A percentile compares a stretch with the other conserved stretches of the same genome.
Evolutionary conservation across 2,888 invertebrate genomes (phyloP).

Genomic region (Tricholauxania praeusta): DNA sequence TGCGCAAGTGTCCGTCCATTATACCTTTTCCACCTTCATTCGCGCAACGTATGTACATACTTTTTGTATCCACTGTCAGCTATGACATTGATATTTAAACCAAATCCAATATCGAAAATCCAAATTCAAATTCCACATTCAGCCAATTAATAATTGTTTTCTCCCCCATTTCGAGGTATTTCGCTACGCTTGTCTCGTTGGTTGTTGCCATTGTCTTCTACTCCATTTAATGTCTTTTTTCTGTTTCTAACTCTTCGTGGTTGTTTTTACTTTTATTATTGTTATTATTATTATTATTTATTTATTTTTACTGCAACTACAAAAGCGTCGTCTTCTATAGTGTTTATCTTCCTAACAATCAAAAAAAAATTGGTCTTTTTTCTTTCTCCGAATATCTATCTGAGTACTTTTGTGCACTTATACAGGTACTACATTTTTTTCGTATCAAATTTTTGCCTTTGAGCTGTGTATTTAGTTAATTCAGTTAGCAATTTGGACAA

Average conservation of each 20-base stretch:
- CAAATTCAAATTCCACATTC: background rate
- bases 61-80: slow-evolving; percentile 2
- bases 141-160: slow-evolving; percentile 34
- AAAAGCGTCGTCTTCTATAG: slow-evolving; percentile 18
- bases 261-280: background rate
- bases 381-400: too few species aligned
- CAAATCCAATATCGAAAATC: slow-evolving; percentile 11
- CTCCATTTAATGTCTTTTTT: slow-evolving; percentile 12
- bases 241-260: background rate
- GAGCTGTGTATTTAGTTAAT: slow-evolving; percentile 38
- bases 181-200: slow-evolving; percentile 36
- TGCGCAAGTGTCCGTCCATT: background rate
- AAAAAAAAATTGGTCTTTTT: background rate
- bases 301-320: slow-evolving; percentile 1
- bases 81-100: slow-evolving; percentile 30
- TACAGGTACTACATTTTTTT: too few species aligned
- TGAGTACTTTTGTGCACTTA: too few species aligned
- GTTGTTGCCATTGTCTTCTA: slow-evolving; percentile 14
- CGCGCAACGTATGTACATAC: too few species aligned
- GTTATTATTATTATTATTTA: slow-evolving; percentile 4
- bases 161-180: slow-evolving; percentile 14
- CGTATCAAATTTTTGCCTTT: background rate
- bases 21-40: background rate
- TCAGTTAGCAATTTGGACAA: slow-evolving; percentile 29
- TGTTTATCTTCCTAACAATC: slow-evolving; percentile 18